These are phyloP conservation scores for Pampus argenteus DNA, from an alignment of 2,797 vertebrate species.

Conservation along the genomic window DNA sequence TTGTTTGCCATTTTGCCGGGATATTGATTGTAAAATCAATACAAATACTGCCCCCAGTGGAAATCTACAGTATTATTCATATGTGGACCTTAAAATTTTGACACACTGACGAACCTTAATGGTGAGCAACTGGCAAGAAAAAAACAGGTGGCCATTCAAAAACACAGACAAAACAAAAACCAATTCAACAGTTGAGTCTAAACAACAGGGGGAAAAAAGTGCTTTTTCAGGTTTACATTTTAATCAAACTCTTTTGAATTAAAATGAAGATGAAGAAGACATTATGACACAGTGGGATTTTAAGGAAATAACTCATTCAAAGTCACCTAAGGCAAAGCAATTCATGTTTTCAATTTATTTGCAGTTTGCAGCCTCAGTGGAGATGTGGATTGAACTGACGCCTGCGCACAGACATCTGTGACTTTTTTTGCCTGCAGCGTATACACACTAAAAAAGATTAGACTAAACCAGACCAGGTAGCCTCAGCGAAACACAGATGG, in stretches of 20 bases:
- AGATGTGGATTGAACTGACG: conserved; percentile 49
- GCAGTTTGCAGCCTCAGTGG: conserved; percentile 32
- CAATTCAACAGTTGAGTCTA: not conserved
- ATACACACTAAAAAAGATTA: conserved; percentile 62
- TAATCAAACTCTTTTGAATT: conserved; percentile 16
- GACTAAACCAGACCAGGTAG: conserved; percentile 58
- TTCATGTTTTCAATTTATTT: conserved; percentile 24
- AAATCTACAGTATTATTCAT: not conserved
- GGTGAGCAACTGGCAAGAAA: not conserved
- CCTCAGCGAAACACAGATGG: conserved; percentile 60
- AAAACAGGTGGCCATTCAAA: not conserved
- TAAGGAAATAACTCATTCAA: conserved; percentile 23
- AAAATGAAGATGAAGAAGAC: conserved; percentile 8
- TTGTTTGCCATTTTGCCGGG: conserved; percentile 34
- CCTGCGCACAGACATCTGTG: conserved; percentile 64
- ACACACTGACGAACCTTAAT: not conserved
- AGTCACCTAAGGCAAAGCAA: conserved; percentile 35
- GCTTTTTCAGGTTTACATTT: not conserved
- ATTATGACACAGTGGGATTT: conserved; percentile 16
- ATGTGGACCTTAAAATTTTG: not conserved
- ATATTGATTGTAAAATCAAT: not conserved
- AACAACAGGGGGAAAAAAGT: not conserved
- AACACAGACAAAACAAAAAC: not conserved
- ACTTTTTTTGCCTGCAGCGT: conserved; percentile 58
- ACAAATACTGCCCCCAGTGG: not conserved